These are phyloP conservation scores for Archocentrus centrarchus DNA, from an alignment of 2,113 vertebrate species.

Conservation along the genomic window DNA sequence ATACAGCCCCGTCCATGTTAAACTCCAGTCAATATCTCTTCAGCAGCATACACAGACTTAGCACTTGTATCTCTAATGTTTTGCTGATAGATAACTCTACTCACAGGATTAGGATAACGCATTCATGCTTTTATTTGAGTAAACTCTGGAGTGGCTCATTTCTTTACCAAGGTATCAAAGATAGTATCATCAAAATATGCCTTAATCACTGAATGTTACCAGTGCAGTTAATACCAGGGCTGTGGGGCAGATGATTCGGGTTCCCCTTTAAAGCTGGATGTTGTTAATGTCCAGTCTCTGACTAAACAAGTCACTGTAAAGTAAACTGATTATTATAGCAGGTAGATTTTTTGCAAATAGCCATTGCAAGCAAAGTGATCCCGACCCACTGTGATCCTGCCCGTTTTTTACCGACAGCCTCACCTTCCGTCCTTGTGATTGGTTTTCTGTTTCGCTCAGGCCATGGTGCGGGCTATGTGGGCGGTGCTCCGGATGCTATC, in stretches of 20 bases:
- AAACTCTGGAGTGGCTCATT: neutral
- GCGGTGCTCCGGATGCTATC: constrained; percentile 69
- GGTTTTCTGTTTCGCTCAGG: constrained; percentile 64
- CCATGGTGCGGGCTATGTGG: constrained; percentile 76
- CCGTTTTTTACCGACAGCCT: constrained; percentile 13
- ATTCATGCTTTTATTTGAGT: neutral
- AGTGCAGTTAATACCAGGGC: too few relatives aligned
- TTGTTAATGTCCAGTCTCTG: too few relatives aligned
- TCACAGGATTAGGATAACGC: neutral
- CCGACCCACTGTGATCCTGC: rapidly evolving
- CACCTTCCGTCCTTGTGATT: constrained; percentile 65
- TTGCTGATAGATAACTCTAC: neutral
- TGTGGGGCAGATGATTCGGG: neutral
- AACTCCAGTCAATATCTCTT: too few relatives aligned
- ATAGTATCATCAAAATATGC: neutral
- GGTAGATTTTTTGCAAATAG: too few relatives aligned
- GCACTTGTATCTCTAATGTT: neutral
- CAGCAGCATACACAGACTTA: too few relatives aligned
- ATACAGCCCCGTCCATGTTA: too few relatives aligned
- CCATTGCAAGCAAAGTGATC: neutral
- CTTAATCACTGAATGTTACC: neutral
- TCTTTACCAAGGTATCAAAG: neutral
- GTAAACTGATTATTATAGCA: too few relatives aligned
- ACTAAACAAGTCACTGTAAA: too few relatives aligned
- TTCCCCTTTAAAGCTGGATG: neutral